A percentile compares a stretch with the other conserved stretches of the same genome.
These are phyloP conservation scores for Camptogramma bilineatum DNA, from an alignment of 2,888 invertebrate species.

Conservation along the genomic window DNA sequence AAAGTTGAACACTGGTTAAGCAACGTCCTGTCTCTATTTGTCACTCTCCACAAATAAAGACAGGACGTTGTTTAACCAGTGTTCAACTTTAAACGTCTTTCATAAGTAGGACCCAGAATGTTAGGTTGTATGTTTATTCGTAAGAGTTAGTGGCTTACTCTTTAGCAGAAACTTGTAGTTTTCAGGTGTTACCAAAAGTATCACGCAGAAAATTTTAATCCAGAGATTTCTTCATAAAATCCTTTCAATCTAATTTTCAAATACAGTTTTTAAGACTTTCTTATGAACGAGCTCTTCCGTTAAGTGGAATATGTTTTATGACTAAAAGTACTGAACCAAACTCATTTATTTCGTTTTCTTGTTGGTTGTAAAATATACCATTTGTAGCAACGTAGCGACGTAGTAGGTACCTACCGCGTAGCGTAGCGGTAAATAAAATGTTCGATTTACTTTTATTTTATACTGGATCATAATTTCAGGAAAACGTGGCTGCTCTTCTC, in stretches of 20 bases:
- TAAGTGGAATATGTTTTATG: constrained; percentile 8
- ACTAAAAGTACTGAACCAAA: constrained; percentile 2
- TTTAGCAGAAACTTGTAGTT: too few species aligned
- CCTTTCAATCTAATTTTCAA: background rate
- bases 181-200: background rate
- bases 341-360: constrained; percentile 15
- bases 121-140: too few species aligned
- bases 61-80: too few species aligned
- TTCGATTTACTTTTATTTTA: constrained; percentile 18
- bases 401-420: constrained; percentile 2
- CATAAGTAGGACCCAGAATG: too few species aligned
- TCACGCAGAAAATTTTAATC: background rate
- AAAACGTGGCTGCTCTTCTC: background rate
- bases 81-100: too few species aligned
- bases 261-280: background rate
- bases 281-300: background rate
- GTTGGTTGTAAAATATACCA: constrained; percentile 9
- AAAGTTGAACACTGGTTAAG: too few species aligned
- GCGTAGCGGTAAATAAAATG: constrained; percentile 18
- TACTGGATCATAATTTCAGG: background rate
- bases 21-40: too few species aligned
- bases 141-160: too few species aligned
- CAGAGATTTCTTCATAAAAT: background rate
- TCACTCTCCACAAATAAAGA: too few species aligned
- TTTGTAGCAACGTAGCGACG: constrained; percentile 7